Evolutionary conservation across 2,888 invertebrate species (phyloP), one percentile per base, ranked within the genome.

Genomic region (Megastigmus dorsalis): DNA sequence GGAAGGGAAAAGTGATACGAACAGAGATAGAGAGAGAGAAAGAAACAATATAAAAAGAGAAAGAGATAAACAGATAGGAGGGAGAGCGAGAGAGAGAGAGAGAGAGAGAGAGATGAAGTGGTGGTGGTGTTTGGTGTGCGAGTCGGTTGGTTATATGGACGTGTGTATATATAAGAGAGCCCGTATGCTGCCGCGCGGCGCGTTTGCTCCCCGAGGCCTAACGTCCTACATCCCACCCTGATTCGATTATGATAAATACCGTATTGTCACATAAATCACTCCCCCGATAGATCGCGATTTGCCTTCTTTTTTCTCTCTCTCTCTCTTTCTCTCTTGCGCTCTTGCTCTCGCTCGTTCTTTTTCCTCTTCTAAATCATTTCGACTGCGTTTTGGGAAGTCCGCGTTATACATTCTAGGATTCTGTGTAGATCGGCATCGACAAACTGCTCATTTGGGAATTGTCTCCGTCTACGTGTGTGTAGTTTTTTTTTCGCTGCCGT

Each of bases 211-310:
- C 77, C 75, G 65, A 77, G 75, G 77, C 77, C 66, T 74, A 65
- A 72, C 74, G 71, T 68, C 72, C 74, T 50, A 65, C 72, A 69
- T 70, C 74, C n/a, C 67, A 73, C 69, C 72, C 75, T 77, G 77
- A 77, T 77, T 77, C 77, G 77, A 77, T 77, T 77, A 77, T 77
- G 77, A 77, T 77, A 77, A 77, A 77, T 77, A 67, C 75, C 75
- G 72, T 75, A 75, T 72, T 77, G 75, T 75, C 77, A 68, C 75
- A 77, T 77, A 77, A 77, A 77, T 77, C 77, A 77, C 76, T 74
- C 70, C 65, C 59, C 63, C 74, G 74, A 70, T 66, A 50, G 62
- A 68, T 68, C 54, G 73, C 63, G 72, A 73, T 73, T 73, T 69
- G 65, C 52, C 23, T 18, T 43, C n/a, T 52, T 66, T 50, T 60